These are phyloP conservation scores for Acrobasis consociella DNA, from an alignment of 2,888 invertebrate genomes.

Conservation along the genomic window DNA sequence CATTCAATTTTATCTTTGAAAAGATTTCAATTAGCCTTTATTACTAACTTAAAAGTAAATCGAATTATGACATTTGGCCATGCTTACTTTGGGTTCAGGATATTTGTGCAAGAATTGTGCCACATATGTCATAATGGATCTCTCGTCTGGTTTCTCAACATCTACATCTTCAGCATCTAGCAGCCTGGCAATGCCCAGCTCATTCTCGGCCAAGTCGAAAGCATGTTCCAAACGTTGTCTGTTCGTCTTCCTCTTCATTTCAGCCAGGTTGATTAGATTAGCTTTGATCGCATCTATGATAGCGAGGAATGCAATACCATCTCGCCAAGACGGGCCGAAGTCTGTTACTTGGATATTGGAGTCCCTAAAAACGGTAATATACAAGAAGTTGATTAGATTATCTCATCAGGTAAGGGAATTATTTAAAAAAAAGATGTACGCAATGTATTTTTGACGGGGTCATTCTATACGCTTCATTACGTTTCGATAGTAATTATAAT, in stretches of 20 bases:
- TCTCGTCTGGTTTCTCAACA: slow-evolving; percentile 97
- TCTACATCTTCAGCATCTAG: slow-evolving; percentile 98
- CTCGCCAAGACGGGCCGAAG: slow-evolving; percentile 97
- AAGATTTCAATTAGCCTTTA: too few relatives aligned
- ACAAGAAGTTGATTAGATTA: background rate
- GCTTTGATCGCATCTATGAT: slow-evolving; percentile 97
- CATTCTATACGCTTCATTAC: too few relatives aligned
- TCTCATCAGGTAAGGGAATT: background rate
- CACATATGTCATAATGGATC: slow-evolving; percentile 99
- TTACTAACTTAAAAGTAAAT: background rate
- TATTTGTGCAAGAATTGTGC: slow-evolving; percentile 98
- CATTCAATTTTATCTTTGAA: background rate
- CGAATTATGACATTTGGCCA: background rate
- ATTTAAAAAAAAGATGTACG: too few relatives aligned
- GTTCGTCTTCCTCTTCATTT: slow-evolving; percentile 89
- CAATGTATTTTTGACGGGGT: too few relatives aligned
- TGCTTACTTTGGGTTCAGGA: slow-evolving; percentile 89
- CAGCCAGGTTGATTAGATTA: slow-evolving; percentile 93
- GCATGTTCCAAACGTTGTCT: slow-evolving; percentile 94
- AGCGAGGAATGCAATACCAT: slow-evolving; percentile 97
- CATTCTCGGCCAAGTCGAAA: slow-evolving; percentile 95
- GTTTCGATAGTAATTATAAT: too few relatives aligned
- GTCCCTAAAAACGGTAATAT: slow-evolving; percentile 81
- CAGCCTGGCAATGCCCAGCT: slow-evolving; percentile 94
- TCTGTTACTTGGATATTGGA: slow-evolving; percentile 94